Evolutionary conservation across 2,797 vertebrate genomes (phyloP).

Genomic region (Gallinago stenura): DNA sequence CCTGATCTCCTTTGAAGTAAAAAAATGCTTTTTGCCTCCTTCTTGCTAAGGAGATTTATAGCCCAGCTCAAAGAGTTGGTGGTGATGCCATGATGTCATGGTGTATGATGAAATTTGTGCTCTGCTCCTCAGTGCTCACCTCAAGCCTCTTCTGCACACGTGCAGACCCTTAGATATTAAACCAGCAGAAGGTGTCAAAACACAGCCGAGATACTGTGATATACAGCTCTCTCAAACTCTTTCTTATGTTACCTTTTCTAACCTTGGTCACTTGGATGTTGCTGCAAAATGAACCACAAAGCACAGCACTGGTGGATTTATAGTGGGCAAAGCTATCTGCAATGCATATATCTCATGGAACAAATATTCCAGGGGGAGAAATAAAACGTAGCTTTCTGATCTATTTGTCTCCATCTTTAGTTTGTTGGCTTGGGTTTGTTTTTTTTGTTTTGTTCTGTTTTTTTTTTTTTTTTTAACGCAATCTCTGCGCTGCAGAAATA

Average conservation of each 20-base stretch:
- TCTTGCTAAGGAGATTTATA: slow-evolving; percentile 6
- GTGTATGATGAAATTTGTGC: neutral
- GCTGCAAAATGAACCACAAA: neutral
- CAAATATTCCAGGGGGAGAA: slow-evolving; percentile 9
- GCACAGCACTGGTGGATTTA: neutral
- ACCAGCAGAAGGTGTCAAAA: neutral
- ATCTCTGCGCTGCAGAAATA: neutral
- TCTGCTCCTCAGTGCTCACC: neutral
- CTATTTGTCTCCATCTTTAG: neutral
- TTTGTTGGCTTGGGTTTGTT: no score
- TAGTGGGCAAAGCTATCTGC: neutral
- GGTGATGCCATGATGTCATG: slow-evolving; percentile 18
- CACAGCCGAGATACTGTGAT: neutral
- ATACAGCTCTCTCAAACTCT: neutral
- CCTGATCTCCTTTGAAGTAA: neutral
- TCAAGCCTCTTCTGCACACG: neutral
- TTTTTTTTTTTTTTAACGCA: neutral
- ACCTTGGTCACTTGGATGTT: neutral
- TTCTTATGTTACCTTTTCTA: neutral
- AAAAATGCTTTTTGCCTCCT: neutral
- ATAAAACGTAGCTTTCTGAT: neutral
- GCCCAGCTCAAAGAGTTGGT: neutral
- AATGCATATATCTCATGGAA: fast-evolving
- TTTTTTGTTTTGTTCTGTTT: no score
- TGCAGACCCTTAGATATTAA: neutral